Evolutionary conservation across 2,888 invertebrate genomes (phyloP).

Genomic region (Lysandra coridon): DNA sequence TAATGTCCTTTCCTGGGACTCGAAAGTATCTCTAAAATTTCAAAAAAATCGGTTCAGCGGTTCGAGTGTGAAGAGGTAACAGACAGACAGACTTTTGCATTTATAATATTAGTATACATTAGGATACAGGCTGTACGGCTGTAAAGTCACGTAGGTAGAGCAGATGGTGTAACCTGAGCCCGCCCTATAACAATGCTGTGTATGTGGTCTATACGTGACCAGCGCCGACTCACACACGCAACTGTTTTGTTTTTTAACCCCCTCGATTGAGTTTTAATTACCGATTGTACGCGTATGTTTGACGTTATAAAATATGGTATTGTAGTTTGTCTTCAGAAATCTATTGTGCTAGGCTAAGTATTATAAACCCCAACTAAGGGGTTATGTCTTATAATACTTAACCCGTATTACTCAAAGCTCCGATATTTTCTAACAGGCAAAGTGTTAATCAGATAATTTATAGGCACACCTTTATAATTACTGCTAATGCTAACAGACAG

Average conservation of each 20-base stretch:
- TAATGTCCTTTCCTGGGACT: too few relatives aligned
- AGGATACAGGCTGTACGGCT: neutral
- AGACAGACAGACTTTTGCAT: neutral
- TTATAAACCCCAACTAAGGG: too few relatives aligned
- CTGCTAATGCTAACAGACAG: neutral
- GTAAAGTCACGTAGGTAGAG: constrained; percentile 40
- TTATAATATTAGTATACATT: neutral
- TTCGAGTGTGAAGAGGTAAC: too few relatives aligned
- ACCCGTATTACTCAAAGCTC: neutral
- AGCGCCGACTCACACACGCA: constrained; percentile 3
- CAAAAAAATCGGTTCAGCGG: too few relatives aligned
- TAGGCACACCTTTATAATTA: neutral
- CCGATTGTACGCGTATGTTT: neutral
- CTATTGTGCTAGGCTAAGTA: too few relatives aligned
- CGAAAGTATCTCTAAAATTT: too few relatives aligned
- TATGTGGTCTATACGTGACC: constrained; percentile 11
- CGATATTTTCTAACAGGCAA: too few relatives aligned
- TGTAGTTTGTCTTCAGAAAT: too few relatives aligned
- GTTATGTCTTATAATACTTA: neutral
- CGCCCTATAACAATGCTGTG: constrained; percentile 42
- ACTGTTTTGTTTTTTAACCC: constrained; percentile 27
- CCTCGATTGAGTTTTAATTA: constrained; percentile 16
- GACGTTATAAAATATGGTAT: too few relatives aligned
- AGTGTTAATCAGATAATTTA: neutral
- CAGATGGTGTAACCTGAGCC: constrained; percentile 45